phyloP scores from a whole-genome alignment of 2,113 vertebrate species.

The Leptocoma aspasia region DNA sequence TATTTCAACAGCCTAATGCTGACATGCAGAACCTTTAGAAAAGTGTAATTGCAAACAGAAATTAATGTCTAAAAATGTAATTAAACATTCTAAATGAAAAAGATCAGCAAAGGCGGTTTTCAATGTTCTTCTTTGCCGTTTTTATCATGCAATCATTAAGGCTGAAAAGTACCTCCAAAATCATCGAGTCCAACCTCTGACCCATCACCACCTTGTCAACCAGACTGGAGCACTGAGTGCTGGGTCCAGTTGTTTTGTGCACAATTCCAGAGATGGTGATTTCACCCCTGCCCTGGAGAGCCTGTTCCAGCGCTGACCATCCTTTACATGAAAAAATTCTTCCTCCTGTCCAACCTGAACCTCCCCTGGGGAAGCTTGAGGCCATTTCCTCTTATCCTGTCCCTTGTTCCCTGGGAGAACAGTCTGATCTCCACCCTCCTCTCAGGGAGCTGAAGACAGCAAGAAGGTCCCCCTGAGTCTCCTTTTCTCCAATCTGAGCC shows the following conservation, averaged over 20 bases:
- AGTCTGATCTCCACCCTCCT: background rate
- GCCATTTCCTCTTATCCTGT: background rate
- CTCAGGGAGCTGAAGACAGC: background rate
- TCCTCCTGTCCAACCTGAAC: background rate
- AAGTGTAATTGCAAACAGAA: background rate
- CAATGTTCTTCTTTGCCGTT: background rate
- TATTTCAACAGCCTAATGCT: background rate
- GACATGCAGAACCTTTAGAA: background rate
- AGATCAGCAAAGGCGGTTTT: background rate
- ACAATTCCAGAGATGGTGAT: background rate
- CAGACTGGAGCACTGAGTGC: background rate
- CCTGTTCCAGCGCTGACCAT: background rate
- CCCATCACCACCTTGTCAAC: too few species aligned
- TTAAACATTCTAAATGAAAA: background rate
- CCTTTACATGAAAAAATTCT: background rate
- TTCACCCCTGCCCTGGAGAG: background rate
- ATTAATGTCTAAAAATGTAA: background rate
- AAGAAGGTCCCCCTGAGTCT: too few species aligned
- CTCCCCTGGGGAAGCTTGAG: background rate
- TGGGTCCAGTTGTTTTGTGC: background rate
- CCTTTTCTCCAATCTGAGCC: background rate
- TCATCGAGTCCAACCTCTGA: background rate
- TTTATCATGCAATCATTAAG: background rate
- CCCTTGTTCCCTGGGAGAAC: background rate
- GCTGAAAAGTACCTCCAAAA: background rate